Percentiles rank a stretch among this genome's conserved stretches.
Evolutionary conservation across 2,888 invertebrate species (phyloP).

Genomic region (Harpalus rufipes): DNA sequence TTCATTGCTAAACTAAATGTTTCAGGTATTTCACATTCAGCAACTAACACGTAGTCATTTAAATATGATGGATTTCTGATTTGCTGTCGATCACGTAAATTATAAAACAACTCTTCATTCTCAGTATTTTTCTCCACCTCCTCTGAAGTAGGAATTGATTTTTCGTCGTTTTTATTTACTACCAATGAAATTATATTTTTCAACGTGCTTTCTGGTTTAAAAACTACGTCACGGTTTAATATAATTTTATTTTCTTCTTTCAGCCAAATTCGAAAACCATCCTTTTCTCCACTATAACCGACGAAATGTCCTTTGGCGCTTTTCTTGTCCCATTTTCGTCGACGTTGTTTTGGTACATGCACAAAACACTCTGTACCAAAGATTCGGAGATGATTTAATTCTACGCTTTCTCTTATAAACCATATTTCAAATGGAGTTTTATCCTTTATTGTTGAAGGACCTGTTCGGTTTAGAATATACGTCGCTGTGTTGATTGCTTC

Average conservation of each 20-base stretch:
- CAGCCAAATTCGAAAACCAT: conserved; percentile 45
- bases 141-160: conserved; percentile 4
- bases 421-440: no score
- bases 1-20: not conserved
- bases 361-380: no score
- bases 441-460: no score
- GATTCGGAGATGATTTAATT: not conserved
- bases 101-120: not conserved
- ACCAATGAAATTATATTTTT: no score
- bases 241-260: not conserved
- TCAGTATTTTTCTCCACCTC: not conserved
- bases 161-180: conserved; percentile 7
- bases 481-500: no score
- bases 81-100: not conserved
- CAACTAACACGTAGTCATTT: not conserved
- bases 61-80: not conserved
- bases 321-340: conserved; percentile 71
- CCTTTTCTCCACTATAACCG: conserved; percentile 71
- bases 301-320: conserved; percentile 71
- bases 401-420: not conserved
- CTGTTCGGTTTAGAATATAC: no score
- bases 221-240: conserved; percentile 17
- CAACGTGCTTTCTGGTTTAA: no score
- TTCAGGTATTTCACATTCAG: conserved; percentile 11
- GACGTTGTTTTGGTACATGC: conserved; percentile 71